Evolutionary conservation across 2,888 invertebrate genomes (phyloP).

Genomic region (Drosophila kambysellisi): DNA sequence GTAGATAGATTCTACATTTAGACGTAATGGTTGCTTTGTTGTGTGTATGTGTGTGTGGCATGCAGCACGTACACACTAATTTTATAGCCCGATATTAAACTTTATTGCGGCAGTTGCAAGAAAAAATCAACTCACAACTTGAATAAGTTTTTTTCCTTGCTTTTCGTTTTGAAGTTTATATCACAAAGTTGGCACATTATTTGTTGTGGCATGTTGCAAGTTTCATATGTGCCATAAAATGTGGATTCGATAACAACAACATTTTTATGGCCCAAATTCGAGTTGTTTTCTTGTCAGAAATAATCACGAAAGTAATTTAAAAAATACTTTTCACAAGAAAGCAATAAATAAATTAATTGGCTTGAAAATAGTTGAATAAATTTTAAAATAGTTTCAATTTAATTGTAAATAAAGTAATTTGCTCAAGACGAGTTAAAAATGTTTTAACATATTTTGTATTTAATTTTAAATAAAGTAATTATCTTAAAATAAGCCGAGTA

Average conservation of each 20-base stretch:
- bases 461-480: not conserved
- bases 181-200: constrained; percentile 5
- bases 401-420: not conserved
- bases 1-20: constrained; percentile 16
- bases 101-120: constrained; percentile 17
- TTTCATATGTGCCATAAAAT: constrained; percentile 60
- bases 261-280: constrained; percentile 18
- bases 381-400: not conserved
- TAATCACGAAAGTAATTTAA: not conserved
- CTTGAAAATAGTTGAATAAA: not conserved
- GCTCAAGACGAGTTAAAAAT: not conserved
- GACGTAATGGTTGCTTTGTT: not conserved
- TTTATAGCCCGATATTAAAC: constrained; percentile 25
- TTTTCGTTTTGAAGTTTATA: constrained; percentile 10
- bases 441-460: not conserved
- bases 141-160: constrained; percentile 3
- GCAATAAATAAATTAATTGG: not conserved
- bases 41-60: not conserved
- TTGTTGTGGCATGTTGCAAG: constrained; percentile 21
- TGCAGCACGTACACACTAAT: constrained; percentile 23
- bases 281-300: not conserved
- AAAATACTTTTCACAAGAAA: not conserved
- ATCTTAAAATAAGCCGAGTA: too few species aligned
- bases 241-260: constrained; percentile 1
- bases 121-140: constrained; percentile 10